phyloP scores from a whole-genome alignment of 2,113 vertebrate genomes.

The Labeo catla region DNA sequence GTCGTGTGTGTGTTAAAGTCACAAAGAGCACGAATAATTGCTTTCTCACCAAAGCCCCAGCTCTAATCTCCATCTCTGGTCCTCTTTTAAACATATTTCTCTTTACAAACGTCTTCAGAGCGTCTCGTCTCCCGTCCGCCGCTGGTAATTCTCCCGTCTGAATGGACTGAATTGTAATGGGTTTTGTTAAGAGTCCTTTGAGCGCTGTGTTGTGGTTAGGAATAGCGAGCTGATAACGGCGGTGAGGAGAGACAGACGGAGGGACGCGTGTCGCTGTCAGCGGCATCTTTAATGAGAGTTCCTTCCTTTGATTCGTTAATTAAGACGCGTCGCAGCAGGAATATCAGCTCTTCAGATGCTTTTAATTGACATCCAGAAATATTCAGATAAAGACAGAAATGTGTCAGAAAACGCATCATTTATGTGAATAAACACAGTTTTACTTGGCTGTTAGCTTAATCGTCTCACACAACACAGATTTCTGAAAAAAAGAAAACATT shows the following conservation, averaged over 20 bases:
- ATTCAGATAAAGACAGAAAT: background rate
- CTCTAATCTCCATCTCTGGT: constrained; percentile 9
- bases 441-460: background rate
- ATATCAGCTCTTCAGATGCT: background rate
- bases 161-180: constrained; percentile 23
- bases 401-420: background rate
- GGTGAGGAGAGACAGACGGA: background rate
- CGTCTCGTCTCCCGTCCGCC: background rate
- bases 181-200: constrained; percentile 34
- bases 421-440: background rate
- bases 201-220: constrained; percentile 21
- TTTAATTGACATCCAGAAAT: constrained; percentile 50
- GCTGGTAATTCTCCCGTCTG: constrained; percentile 39
- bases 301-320: constrained; percentile 49
- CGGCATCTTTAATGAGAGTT: constrained; percentile 54
- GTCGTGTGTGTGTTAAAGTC: background rate
- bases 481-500: too few species aligned
- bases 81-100: constrained; percentile 3
- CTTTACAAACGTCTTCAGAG: background rate
- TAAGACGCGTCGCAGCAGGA: constrained; percentile 30
- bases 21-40: constrained; percentile 8
- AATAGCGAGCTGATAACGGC: background rate
- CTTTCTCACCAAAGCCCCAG: background rate
- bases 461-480: too few species aligned
- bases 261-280: background rate